Conservation (phyloP, 2,888 invertebrate genomes). For the Tiliacea citrago region DNA sequence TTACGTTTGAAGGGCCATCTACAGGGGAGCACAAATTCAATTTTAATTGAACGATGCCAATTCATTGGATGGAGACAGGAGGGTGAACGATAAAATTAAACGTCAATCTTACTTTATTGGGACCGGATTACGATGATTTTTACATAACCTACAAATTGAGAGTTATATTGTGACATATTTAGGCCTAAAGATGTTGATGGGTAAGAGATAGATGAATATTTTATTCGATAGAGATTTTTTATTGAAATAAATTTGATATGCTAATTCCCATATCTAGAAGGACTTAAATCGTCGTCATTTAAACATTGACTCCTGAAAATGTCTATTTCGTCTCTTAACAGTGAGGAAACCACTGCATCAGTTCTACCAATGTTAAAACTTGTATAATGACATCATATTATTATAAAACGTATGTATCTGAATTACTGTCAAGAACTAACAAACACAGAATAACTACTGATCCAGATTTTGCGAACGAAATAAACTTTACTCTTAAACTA, state of each 20-base stretch:
- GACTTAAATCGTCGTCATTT: not conserved
- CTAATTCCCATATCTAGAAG: no score
- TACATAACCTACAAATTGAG: slow-evolving; percentile 41
- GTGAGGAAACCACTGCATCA: not conserved
- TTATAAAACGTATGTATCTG: not conserved
- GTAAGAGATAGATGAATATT: not conserved
- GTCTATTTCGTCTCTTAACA: not conserved
- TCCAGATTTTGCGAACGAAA: not conserved
- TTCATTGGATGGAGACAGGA: slow-evolving; percentile 81
- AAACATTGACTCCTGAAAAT: not conserved
- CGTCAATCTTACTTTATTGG: slow-evolving; percentile 72
- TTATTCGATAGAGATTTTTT: not conserved
- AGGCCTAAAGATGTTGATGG: not conserved
- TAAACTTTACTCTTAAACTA: slow-evolving; percentile 1
- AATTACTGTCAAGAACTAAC: not conserved
- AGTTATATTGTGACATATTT: slow-evolving; percentile 6
- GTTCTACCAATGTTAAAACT: not conserved
- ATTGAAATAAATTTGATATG: not conserved
- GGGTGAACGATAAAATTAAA: slow-evolving; percentile 74
- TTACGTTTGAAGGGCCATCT: slow-evolving; percentile 71
- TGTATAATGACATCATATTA: not conserved
- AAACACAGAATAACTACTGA: not conserved
- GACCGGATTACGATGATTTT: slow-evolving; percentile 61
- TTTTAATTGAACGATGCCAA: slow-evolving; percentile 85
- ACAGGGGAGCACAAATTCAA: slow-evolving; percentile 81